phyloP scores from a whole-genome alignment of 2,797 vertebrate genomes.

The Propithecus deckenii region DNA sequence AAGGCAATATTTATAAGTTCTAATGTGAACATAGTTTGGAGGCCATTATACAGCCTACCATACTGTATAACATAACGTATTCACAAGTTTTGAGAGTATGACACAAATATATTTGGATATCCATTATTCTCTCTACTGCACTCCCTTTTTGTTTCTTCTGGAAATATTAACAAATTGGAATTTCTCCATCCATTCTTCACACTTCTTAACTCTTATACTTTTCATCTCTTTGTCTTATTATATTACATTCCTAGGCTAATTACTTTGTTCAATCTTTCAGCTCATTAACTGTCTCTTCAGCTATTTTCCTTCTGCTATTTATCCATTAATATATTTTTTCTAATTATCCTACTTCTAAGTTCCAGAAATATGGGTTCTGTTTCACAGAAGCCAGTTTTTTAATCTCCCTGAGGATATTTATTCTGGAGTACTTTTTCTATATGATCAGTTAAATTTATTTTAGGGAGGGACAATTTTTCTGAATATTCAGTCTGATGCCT shows the following conservation, averaged over 20 bases:
- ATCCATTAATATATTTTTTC: constrained; percentile 34
- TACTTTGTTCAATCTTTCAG: not conserved
- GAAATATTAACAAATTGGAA: not conserved
- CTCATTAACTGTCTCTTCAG: constrained; percentile 29
- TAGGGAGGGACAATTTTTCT: not conserved
- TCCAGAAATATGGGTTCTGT: not conserved
- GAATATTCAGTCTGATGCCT: not conserved
- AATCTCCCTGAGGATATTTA: constrained; percentile 34
- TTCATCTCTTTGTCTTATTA: not conserved
- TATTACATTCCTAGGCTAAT: not conserved
- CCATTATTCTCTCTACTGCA: not conserved
- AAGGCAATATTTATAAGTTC: not conserved
- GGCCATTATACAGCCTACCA: not conserved
- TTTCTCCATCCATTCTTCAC: not conserved
- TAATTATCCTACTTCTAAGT: constrained; percentile 48
- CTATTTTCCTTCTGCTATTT: constrained; percentile 41
- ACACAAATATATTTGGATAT: not conserved
- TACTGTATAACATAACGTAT: not conserved
- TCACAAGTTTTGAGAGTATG: not conserved
- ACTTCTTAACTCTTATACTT: not conserved
- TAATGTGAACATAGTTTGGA: not conserved
- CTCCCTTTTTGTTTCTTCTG: not conserved
- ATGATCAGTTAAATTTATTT: not conserved
- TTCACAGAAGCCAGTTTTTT: constrained; percentile 11
- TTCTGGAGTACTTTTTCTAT: constrained; percentile 15